A percentile compares a stretch with the other conserved stretches of the same genome.
phyloP scores from a whole-genome alignment of 2,888 invertebrate species.

The Peribatodes rhomboidaria region DNA sequence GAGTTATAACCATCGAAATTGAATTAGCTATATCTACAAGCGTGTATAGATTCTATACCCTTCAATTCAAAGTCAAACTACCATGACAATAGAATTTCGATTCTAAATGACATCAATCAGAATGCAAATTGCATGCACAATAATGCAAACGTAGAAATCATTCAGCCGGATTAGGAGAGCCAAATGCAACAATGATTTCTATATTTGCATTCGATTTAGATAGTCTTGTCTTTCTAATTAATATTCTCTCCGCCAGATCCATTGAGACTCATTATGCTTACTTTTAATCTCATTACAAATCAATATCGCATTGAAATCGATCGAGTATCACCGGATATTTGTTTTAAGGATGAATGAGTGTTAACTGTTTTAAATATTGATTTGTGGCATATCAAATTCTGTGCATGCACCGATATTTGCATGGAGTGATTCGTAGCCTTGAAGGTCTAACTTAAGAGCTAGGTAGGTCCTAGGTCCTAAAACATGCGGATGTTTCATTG shows the following conservation, averaged over 20 bases:
- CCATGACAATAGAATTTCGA: neutral
- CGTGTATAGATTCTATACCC: too few relatives aligned
- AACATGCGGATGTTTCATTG: constrained; percentile 44
- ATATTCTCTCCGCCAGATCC: neutral
- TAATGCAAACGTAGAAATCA: too few relatives aligned
- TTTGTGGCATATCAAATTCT: constrained; percentile 25
- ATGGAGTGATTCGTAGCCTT: constrained; percentile 41
- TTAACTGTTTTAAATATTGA: constrained; percentile 23
- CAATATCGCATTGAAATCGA: constrained; percentile 18
- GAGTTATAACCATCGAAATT: too few relatives aligned
- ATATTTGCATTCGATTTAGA: neutral
- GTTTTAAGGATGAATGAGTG: constrained; percentile 16
- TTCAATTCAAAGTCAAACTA: neutral
- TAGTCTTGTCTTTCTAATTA: neutral
- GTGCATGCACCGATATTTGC: constrained; percentile 22
- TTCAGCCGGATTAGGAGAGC: too few relatives aligned
- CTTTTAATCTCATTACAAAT: constrained; percentile 16
- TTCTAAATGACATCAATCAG: neutral
- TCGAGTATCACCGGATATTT: constrained; percentile 24
- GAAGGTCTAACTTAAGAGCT: constrained; percentile 44
- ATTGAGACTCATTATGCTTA: neutral
- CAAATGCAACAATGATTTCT: neutral
- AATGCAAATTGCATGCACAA: too few relatives aligned
- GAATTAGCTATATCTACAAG: too few relatives aligned
- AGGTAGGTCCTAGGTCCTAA: constrained; percentile 40